Percentiles rank a stretch among this genome's conserved stretches.
Evolutionary conservation across 2,888 invertebrate species (phyloP).

Genomic region (Eustalomyia histrio): DNA sequence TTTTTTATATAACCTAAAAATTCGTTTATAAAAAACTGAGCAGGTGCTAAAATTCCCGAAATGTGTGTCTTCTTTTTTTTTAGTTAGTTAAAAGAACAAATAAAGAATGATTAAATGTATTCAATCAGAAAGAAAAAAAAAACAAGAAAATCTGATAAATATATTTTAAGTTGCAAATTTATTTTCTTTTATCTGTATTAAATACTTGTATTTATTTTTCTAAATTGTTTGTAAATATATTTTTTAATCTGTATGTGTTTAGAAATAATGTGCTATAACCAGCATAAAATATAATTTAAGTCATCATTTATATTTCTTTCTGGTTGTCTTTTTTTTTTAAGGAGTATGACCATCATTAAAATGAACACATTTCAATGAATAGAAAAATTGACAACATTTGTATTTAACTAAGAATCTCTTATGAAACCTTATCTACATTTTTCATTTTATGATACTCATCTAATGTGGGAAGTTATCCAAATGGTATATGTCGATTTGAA

Average conservation of each 20-base stretch:
- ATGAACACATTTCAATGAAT: constrained; percentile 74
- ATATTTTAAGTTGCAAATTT: constrained; percentile 21
- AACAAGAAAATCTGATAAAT: constrained; percentile 1
- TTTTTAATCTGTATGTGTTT: constrained; percentile 1
- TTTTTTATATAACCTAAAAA: not conserved
- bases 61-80: constrained; percentile 16
- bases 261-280: constrained; percentile 36
- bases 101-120: not conserved
- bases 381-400: constrained; percentile 59
- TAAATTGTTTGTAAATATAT: constrained; percentile 37
- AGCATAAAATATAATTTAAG: constrained; percentile 53
- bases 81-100: not conserved
- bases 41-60: constrained; percentile 63
- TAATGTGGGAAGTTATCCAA: constrained; percentile 17
- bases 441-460: constrained; percentile 16
- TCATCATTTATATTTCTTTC: constrained; percentile 10
- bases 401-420: constrained; percentile 40
- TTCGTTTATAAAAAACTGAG: constrained; percentile 14
- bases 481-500: not conserved
- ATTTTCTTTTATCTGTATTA: constrained; percentile 37
- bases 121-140: constrained; percentile 18
- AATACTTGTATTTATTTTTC: constrained; percentile 21
- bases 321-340: not conserved
- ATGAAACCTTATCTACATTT: constrained; percentile 39
- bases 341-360: constrained; percentile 76